Conservation (phyloP, 2,797 vertebrate species). For the Aldrovandia affinis region DNA sequence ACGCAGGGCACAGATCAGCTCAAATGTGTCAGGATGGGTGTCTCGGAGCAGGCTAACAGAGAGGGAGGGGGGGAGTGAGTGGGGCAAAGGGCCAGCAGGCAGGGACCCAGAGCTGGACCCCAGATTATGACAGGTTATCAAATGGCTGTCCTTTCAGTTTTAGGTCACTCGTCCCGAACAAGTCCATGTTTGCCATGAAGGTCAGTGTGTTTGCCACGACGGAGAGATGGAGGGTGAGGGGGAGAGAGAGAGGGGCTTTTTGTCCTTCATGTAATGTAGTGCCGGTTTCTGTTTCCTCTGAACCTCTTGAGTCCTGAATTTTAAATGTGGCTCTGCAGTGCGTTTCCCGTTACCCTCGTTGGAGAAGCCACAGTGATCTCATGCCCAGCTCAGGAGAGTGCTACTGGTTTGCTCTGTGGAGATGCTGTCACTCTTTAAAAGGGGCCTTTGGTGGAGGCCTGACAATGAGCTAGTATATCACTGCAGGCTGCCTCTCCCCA, state of each 20-base stretch:
- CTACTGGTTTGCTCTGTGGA: conserved; percentile 75
- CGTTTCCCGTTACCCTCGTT: conserved; percentile 73
- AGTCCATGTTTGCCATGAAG: conserved; percentile 64
- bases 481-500: conserved; percentile 75
- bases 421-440: conserved; percentile 66
- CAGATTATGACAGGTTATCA: conserved; percentile 73
- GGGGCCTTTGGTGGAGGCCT: conserved; percentile 61
- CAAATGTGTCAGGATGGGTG: conserved; percentile 3
- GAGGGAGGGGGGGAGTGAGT: neutral
- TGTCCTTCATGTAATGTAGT: conserved; percentile 70
- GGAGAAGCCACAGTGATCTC: conserved; percentile 76
- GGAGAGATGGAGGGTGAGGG: neutral
- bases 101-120: conserved; percentile 67
- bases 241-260: conserved; percentile 38
- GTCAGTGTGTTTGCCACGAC: conserved; percentile 49
- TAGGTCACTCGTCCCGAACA: conserved; percentile 63
- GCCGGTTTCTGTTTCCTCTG: conserved; percentile 56
- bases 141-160: conserved; percentile 75
- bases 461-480: conserved; percentile 62
- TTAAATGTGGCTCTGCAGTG: conserved; percentile 68
- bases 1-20: neutral
- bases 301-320: conserved; percentile 72
- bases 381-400: conserved; percentile 76
- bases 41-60: neutral
- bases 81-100: conserved; percentile 63